phyloP scores from a whole-genome alignment of 2,113 vertebrate species.

The Apodemus speciosus region DNA sequence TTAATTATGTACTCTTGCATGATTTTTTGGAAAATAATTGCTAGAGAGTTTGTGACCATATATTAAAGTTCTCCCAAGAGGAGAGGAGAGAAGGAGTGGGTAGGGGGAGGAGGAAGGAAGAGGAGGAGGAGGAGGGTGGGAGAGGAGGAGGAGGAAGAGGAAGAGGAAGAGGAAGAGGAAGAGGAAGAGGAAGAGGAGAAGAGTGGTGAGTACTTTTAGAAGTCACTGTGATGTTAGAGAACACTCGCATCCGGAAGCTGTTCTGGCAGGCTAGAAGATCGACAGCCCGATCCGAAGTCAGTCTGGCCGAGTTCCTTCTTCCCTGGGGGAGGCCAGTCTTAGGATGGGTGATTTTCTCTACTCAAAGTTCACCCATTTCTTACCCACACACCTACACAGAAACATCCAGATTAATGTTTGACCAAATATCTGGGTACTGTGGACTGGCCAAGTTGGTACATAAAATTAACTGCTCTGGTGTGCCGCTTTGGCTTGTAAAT shows the following conservation, averaged over 20 bases:
- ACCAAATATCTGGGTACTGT: neutral
- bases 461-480: neutral
- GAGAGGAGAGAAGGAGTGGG: neutral
- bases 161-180: too few relatives aligned
- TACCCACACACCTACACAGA: neutral
- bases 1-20: neutral
- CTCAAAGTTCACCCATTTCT: neutral
- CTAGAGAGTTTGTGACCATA: neutral
- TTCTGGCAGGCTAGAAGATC: neutral
- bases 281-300: neutral
- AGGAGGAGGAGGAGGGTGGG: neutral
- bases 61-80: neutral
- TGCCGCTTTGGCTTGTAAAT: neutral
- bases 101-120: neutral
- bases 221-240: neutral
- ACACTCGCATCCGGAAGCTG: neutral
- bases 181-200: too few relatives aligned
- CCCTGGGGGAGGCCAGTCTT: neutral
- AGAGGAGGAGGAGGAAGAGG: neutral
- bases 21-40: neutral
- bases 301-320: neutral
- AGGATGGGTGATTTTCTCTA: neutral
- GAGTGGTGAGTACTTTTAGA: neutral
- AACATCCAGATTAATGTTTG: constrained; percentile 5
- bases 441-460: neutral